phyloP scores from a whole-genome alignment of 2,113 vertebrate genomes.

The Pseudorhombus dupliciocellatus region DNA sequence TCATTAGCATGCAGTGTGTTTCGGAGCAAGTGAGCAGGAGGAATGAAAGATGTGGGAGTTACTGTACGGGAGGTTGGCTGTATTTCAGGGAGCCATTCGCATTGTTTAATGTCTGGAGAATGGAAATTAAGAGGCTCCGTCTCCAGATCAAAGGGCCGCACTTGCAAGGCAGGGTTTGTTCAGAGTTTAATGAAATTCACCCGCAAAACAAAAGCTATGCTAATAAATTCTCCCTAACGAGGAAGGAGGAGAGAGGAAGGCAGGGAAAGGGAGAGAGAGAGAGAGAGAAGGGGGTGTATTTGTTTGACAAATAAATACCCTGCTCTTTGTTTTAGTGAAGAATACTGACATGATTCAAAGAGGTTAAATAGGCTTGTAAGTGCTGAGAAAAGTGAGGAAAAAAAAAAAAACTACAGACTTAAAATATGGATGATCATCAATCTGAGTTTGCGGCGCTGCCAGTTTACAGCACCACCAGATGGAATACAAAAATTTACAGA shows the following conservation, averaged over 20 bases:
- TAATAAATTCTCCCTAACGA: slow-evolving; percentile 79
- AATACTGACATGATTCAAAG: slow-evolving; percentile 66
- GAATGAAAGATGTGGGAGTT: slow-evolving; percentile 62
- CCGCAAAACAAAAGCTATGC: slow-evolving; percentile 79
- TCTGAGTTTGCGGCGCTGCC: slow-evolving; percentile 45
- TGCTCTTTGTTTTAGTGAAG: slow-evolving; percentile 66
- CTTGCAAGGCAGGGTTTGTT: slow-evolving; percentile 77
- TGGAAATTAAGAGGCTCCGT: slow-evolving; percentile 78
- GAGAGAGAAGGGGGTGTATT: slow-evolving; percentile 57
- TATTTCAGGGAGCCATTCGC: slow-evolving; percentile 69
- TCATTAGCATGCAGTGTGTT: slow-evolving; percentile 68
- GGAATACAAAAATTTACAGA: slow-evolving; percentile 23
- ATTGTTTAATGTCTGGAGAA: slow-evolving; percentile 82
- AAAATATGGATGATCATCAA: slow-evolving; percentile 46
- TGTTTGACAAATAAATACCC: slow-evolving; percentile 78
- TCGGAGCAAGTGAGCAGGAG: slow-evolving; percentile 45
- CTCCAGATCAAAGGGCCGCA: slow-evolving; percentile 79
- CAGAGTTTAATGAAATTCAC: slow-evolving; percentile 84
- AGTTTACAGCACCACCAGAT: slow-evolving; percentile 22
- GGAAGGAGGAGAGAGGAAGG: slow-evolving; percentile 63
- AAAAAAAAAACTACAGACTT: not conserved
- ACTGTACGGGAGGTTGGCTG: slow-evolving; percentile 62
- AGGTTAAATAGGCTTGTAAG: slow-evolving; percentile 75
- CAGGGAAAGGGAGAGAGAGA: slow-evolving; percentile 19
- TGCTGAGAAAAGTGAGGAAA: slow-evolving; percentile 37